These are phyloP conservation scores for Gandaritis pyraliata DNA, from an alignment of 2,888 invertebrate genomes.

Conservation along the genomic window DNA sequence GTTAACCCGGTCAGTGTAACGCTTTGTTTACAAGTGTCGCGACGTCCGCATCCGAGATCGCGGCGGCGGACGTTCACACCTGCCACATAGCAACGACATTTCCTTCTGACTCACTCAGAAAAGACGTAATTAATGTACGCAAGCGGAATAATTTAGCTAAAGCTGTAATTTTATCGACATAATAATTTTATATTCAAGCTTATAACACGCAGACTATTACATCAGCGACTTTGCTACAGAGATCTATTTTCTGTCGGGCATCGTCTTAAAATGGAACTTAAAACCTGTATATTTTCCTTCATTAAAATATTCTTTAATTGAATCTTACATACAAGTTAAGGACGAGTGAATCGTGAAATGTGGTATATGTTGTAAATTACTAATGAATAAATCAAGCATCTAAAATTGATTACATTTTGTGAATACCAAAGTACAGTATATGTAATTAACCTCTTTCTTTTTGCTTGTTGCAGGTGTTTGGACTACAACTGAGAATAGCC, in stretches of 20 bases:
- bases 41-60: constrained; percentile 49
- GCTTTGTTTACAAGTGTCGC: constrained; percentile 76
- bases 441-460: constrained; percentile 42
- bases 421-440: background rate
- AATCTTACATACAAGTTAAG: constrained; percentile 42
- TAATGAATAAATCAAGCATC: background rate
- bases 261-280: constrained; percentile 10
- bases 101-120: constrained; percentile 40
- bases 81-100: constrained; percentile 45
- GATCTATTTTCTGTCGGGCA: constrained; percentile 10
- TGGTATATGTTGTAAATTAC: constrained; percentile 13
- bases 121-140: constrained; percentile 15
- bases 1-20: constrained; percentile 81
- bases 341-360: constrained; percentile 18
- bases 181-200: constrained; percentile 21
- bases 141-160: constrained; percentile 26
- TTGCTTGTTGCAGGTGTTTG: constrained; percentile 61
- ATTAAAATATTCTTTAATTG: constrained; percentile 58
- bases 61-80: constrained; percentile 52
- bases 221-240: constrained; percentile 3
- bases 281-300: constrained; percentile 45
- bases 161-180: constrained; percentile 35
- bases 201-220: constrained; percentile 12
- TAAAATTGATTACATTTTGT: background rate
- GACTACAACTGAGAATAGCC: constrained; percentile 46